Evolutionary conservation across 2,888 invertebrate species (phyloP).

Genomic region (Nephrocerus scutellatus): DNA sequence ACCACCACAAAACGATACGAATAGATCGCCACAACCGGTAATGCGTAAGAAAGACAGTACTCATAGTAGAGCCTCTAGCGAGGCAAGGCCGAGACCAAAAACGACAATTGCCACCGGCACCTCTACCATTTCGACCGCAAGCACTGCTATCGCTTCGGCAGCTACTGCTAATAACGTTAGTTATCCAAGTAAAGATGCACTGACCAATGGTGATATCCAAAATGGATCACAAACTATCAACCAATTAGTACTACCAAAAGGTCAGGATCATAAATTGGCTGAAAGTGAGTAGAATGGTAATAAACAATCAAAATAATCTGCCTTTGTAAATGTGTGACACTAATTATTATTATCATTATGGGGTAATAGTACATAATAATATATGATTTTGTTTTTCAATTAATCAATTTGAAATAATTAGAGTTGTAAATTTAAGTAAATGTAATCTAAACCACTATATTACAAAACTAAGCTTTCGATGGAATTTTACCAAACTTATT

Average conservation of each 20-base stretch:
- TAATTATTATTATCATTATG: too few relatives aligned
- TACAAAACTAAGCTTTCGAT: too few relatives aligned
- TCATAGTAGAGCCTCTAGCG: slow-evolving; percentile 33
- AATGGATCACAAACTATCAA: slow-evolving; percentile 27
- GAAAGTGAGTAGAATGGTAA: slow-evolving; percentile 45
- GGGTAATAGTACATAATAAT: too few relatives aligned
- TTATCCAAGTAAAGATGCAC: slow-evolving; percentile 20
- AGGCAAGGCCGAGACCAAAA: slow-evolving; percentile 32
- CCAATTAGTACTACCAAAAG: slow-evolving; percentile 40
- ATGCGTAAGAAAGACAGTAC: slow-evolving; percentile 39
- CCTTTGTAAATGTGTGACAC: slow-evolving; percentile 1
- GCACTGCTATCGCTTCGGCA: slow-evolving; percentile 13
- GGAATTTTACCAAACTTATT: too few relatives aligned
- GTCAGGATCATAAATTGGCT: slow-evolving; percentile 47
- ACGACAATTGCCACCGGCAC: slow-evolving; percentile 31
- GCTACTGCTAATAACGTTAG: slow-evolving; percentile 4
- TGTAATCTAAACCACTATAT: too few relatives aligned
- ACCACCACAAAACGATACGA: slow-evolving; percentile 30
- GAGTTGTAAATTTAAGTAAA: too few relatives aligned
- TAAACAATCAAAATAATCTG: slow-evolving; percentile 1
- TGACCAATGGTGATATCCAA: slow-evolving; percentile 11
- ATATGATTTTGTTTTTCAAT: too few relatives aligned
- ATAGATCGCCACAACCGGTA: slow-evolving; percentile 35
- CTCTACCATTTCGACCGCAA: slow-evolving; percentile 20
- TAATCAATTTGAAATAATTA: too few relatives aligned